phyloP scores from a whole-genome alignment of 2,888 invertebrate genomes.

The Ecliptopera silaceata region DNA sequence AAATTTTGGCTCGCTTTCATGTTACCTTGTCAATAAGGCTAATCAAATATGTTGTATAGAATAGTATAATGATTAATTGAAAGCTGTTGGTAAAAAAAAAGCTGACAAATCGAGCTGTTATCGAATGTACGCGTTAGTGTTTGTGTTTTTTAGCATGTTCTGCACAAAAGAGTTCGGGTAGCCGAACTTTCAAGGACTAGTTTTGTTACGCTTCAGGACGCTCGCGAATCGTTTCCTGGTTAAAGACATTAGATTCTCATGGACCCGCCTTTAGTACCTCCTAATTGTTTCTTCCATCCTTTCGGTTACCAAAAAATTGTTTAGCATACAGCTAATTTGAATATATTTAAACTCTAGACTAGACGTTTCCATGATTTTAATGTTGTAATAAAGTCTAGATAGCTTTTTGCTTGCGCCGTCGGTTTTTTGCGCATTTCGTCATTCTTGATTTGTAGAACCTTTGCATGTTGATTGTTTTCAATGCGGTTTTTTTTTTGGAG shows the following conservation, averaged over 20 bases:
- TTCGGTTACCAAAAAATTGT: constrained; percentile 40
- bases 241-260: constrained; percentile 35
- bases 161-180: constrained; percentile 68
- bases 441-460: constrained; percentile 49
- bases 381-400: constrained; percentile 50
- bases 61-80: constrained; percentile 68
- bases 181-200: constrained; percentile 74
- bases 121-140: constrained; percentile 54
- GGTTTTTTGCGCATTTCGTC: constrained; percentile 46
- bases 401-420: constrained; percentile 46
- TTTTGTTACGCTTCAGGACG: constrained; percentile 68
- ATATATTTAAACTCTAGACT: constrained; percentile 52
- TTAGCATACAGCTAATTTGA: constrained; percentile 52
- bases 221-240: constrained; percentile 44
- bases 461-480: constrained; percentile 51
- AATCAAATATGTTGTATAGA: constrained; percentile 56
- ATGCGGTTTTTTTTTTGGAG: constrained; percentile 47
- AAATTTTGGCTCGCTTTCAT: constrained; percentile 42
- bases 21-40: constrained; percentile 52
- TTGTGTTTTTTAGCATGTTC: constrained; percentile 57
- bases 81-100: constrained; percentile 59
- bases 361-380: constrained; percentile 46
- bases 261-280: constrained; percentile 28
- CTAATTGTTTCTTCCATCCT: constrained; percentile 37
- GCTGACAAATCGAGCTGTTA: constrained; percentile 71